Base-by-base conservation (phyloP, 2,888 invertebrate species). In the Tenodera sinensis region DNA sequence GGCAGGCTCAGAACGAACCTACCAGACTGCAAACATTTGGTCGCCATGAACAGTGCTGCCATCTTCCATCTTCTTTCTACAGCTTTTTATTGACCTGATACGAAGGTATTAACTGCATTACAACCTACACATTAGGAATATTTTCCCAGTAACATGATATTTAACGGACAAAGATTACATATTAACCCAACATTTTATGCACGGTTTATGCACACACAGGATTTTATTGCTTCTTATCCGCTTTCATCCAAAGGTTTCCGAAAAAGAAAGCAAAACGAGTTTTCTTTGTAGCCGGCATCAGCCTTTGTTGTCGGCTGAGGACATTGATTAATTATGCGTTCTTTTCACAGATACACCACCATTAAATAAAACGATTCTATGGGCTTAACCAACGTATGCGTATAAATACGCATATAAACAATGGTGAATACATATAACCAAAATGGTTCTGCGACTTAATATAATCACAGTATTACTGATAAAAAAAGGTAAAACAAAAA, bases 31-130 rank as follows among this genome's bases (percentile, higher is more conserved):
- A 71, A 86, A 82, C 86, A 84, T 28, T 86, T 83, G n/a, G 47
- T 85, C 47, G 85, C 71, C 54, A 84, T 28, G 87, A 15, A 47
- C 4, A 28, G 89, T 89, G 89, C 89, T 89, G 89, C 89, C 89
- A 87, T 89, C 89, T 89, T 34, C 20, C 27, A 81, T 14, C 87
- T 25, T 30, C n/a, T 34, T n/a, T 82, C 25, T 6, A 34, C 27
- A 83, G 28, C 42, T 28, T n/a, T 87, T 87, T 87, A 87, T 87
- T 87, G 87, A 87, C 87, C 82, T 27, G 87, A 34, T 83, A 27
- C 83, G 14, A 71, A 87, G 25, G 3, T 20, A 71, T 71, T 71
- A 71, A 71, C 54, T 20, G 54, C 54, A 71, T 71, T 71, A 71
- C 20, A 71, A 71, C 4, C 20, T 71, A 71, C 15, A 71, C 25